Base-by-base conservation (phyloP, 2,888 invertebrate species). In the Stenodera caucasica region DNA sequence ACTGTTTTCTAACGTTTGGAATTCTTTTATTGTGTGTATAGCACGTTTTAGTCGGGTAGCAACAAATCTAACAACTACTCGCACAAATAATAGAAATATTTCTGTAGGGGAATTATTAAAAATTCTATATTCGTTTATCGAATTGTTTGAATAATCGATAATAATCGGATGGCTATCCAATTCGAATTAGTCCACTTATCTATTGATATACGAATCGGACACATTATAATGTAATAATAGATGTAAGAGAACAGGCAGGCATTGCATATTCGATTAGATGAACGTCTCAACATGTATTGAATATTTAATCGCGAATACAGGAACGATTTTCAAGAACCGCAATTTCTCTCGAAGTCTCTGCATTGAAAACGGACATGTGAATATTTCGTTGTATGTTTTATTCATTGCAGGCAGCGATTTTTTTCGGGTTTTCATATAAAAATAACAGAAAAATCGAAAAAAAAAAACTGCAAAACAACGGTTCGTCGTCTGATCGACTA, bases 201-300 rank as follows among this genome's bases (percentile, higher is more conserved):
- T n/a, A n/a, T n/a, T n/a, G n/a, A n/a, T n/a, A n/a, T n/a, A n/a
- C n/a, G 67, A 67, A 70, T 71, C 68, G 61, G 4, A 2, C 45
- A 45, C 45, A 45, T 45, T 71, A 68, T 66, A 70, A 70, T 58
- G 67, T n/a, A n/a, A n/a, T 60, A 72, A 70, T 70, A 70, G 68
- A 72, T 73, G 72, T 72, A 71, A 70, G 69, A 67, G 69, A 67
- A 69, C 64, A 65, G 63, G 66, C 67, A 66, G 55, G 57, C 53
- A 53, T 59, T 69, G 72, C 70, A 70, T 70, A 73, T 69, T 70
- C 67, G 69, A 68, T 72, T 64, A 68, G 61, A 15, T 45, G 45
- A 21, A 45, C 21, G 45, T 45, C 52, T 56, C 53, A 53, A 61
- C 69, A 66, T 66, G 73, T 59, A 63, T 29, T 67, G 72, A 72